These are phyloP conservation scores for Trissolcus basalis DNA, from an alignment of 1,140 invertebrate genomes.

Conservation along the genomic window DNA sequence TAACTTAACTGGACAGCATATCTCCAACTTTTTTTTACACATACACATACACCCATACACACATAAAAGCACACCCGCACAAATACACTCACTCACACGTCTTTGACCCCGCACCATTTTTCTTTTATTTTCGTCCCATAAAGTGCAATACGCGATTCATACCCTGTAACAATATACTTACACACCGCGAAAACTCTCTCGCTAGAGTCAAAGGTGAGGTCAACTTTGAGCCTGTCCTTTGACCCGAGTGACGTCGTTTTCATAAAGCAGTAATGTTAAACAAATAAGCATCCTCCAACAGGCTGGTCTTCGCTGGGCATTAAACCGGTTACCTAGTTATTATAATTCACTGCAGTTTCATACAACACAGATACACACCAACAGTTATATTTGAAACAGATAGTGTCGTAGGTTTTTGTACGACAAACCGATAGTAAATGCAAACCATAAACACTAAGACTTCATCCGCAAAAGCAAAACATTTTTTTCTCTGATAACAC, in stretches of 20 bases:
- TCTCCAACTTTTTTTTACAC: no score
- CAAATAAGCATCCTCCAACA: conserved; percentile 67
- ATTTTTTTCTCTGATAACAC: conserved; percentile 29
- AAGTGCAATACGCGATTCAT: conserved; percentile 48
- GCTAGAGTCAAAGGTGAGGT: no score
- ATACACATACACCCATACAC: no score
- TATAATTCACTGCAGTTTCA: conserved; percentile 62
- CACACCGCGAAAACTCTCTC: neutral
- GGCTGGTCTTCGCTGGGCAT: conserved; percentile 75
- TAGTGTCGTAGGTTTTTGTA: conserved; percentile 24
- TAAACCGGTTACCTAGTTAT: conserved; percentile 71
- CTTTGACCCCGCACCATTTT: no score
- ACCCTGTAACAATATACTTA: conserved; percentile 33
- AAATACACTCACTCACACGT: no score
- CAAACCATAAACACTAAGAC: conserved; percentile 25
- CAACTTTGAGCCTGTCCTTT: no score
- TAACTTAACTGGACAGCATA: no score
- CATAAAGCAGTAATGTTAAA: conserved; percentile 54
- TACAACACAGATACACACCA: conserved; percentile 30
- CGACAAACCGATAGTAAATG: conserved; percentile 4
- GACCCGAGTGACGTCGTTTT: neutral
- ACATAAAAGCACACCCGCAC: no score
- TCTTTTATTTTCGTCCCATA: neutral
- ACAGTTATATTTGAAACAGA: conserved; percentile 46
- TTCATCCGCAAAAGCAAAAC: conserved; percentile 39